Evolutionary conservation across 2,888 invertebrate genomes (phyloP), one percentile per base, ranked within the genome.

Genomic region (Bellardia pandia): DNA sequence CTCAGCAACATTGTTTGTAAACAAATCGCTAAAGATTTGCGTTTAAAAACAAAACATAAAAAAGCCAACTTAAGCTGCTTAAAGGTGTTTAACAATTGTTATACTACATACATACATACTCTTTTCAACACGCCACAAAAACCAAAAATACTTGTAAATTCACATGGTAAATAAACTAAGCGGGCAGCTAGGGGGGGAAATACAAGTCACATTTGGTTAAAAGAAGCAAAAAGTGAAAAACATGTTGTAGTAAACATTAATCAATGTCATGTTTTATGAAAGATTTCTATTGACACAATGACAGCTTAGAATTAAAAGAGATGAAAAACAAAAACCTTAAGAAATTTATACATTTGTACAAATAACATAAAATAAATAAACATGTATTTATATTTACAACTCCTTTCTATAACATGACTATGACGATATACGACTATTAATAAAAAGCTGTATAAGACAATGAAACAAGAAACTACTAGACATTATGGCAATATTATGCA

Each of bases 241-340:
- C 16, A 5, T 45, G 60, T 74, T 69, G 33, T 33, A 40, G 69
- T 56, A 76, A n/a, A 56, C 87, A 87, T 87, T 87, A 87, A 87
- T 87, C 87, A 87, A 64, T 82, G 87, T 85, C 87, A 85, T 48
- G 81, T 80, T 53, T 84, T 85, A 78, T 64, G 74, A 87, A 78
- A 87, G 78, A 85, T 77, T 78, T 78, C 81, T 81, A 85, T 87
- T 87, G 87, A 82, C 81, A 87, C 75, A 80, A 85, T 87, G 87
- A 85, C 87, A 87, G 85, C 75, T 81, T 77, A 69, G 71, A 87
- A 74, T 71, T 69, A 71, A 77, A 37, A 60, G 64, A 68, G 51
- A 53, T 11, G 11, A 79, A 64, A 72, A 66, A 56, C n/a, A 58
- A 30, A 42, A 53, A 60, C 30, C 23, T 53, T 33, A 60, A 69